Conservation (phyloP, 1,140 invertebrate species). For the Lethrus apterus region DNA sequence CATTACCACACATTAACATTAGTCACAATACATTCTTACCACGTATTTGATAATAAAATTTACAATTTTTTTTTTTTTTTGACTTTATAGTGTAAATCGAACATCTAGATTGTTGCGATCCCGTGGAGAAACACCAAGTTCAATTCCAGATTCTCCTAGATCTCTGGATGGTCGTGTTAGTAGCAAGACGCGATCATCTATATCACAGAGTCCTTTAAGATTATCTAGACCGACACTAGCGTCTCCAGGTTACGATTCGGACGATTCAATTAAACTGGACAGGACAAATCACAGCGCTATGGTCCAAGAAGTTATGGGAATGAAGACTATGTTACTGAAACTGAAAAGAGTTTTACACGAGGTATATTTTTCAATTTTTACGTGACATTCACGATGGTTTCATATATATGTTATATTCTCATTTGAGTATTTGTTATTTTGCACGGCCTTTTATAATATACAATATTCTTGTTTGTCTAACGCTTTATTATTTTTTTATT, state of each 20-base stretch:
- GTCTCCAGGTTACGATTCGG: conserved; percentile 46
- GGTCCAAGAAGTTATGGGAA: conserved; percentile 67
- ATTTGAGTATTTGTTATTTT: too few relatives aligned
- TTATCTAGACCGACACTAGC: conserved; percentile 33
- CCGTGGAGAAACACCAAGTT: conserved; percentile 42
- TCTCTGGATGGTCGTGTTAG: conserved; percentile 13
- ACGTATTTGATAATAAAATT: not conserved
- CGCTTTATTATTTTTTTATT: conserved; percentile 40
- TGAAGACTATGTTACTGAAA: conserved; percentile 71
- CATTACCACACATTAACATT: too few relatives aligned
- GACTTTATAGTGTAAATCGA: conserved; percentile 34
- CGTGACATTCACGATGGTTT: conserved; percentile 10
- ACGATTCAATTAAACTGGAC: conserved; percentile 53
- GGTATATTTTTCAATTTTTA: conserved; percentile 41
- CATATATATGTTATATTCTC: not conserved
- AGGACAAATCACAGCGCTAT: conserved; percentile 58
- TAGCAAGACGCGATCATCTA: conserved; percentile 15
- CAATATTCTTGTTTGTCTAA: too few relatives aligned
- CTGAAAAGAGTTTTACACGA: conserved; percentile 71
- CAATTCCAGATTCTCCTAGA: conserved; percentile 11
- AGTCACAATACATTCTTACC: too few relatives aligned
- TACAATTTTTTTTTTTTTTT: too few relatives aligned
- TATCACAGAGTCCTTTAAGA: conserved; percentile 39
- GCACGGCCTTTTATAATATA: too few relatives aligned
- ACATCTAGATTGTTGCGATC: conserved; percentile 48